phyloP scores from a whole-genome alignment of 2,888 invertebrate species.

The Fissipunctia ypsillon region DNA sequence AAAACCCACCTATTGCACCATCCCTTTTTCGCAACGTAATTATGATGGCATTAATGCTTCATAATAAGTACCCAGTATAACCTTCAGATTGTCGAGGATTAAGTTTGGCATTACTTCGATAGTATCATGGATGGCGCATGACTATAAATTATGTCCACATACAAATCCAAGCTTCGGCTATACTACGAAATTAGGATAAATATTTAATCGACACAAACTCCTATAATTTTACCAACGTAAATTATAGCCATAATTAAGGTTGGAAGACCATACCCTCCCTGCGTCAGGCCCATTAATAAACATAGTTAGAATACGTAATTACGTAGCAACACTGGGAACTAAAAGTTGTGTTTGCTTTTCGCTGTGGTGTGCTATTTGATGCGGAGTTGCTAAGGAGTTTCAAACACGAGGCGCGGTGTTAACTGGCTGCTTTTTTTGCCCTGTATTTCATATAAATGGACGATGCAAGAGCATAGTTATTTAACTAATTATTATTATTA shows the following conservation, averaged over 20 bases:
- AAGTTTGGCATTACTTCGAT: too few species aligned
- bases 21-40: too few species aligned
- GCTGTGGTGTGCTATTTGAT: background rate
- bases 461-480: background rate
- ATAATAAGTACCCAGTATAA: too few species aligned
- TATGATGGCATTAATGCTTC: too few species aligned
- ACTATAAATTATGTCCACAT: background rate
- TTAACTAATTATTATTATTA: background rate
- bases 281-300: conserved; percentile 10
- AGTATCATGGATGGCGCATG: background rate
- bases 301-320: conserved; percentile 26
- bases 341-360: conserved; percentile 27
- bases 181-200: background rate
- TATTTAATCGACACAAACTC: conserved; percentile 7
- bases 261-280: conserved; percentile 5
- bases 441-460: background rate
- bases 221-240: background rate
- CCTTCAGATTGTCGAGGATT: background rate
- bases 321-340: conserved; percentile 48
- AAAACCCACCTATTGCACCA: too few species aligned
- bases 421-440: background rate
- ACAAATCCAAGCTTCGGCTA: background rate
- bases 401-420: background rate
- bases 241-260: conserved; percentile 13
- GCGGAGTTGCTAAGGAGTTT: conserved; percentile 11